Evolutionary conservation across 2,888 invertebrate species (phyloP).

Genomic region (Herminia tarsipennalis): DNA sequence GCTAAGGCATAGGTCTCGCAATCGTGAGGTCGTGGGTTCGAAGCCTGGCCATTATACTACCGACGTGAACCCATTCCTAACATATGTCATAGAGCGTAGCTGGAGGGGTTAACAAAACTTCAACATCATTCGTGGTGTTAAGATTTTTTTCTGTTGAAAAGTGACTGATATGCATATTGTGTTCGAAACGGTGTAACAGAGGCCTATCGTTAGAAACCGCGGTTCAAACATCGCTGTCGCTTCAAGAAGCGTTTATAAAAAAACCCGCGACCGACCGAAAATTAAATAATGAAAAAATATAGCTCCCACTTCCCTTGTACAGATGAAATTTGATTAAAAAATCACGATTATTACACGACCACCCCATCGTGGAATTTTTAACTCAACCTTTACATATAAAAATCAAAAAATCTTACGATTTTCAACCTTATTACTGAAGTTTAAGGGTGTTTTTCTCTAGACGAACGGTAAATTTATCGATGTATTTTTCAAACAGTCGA

Average conservation of each 20-base stretch:
- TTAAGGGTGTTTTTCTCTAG: conserved; percentile 31
- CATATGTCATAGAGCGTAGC: too few relatives aligned
- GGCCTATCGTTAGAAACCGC: conserved; percentile 67
- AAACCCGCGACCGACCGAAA: conserved; percentile 77
- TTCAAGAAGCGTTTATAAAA: conserved; percentile 72
- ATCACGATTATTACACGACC: conserved; percentile 85
- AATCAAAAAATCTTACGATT: conserved; percentile 20
- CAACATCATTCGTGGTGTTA: too few relatives aligned
- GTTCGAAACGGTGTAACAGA: conserved; percentile 53
- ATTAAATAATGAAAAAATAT: conserved; percentile 86
- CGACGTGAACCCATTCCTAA: too few relatives aligned
- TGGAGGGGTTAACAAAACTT: too few relatives aligned
- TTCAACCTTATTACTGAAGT: conserved; percentile 23
- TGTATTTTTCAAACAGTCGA: conserved; percentile 76
- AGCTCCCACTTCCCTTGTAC: conserved; percentile 83
- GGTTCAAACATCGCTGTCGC: conserved; percentile 77
- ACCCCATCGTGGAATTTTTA: conserved; percentile 70
- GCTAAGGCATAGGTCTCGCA: too few relatives aligned
- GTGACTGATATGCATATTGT: too few relatives aligned
- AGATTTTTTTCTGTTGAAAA: too few relatives aligned
- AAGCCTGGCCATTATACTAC: too few relatives aligned
- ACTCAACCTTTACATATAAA: conserved; percentile 40
- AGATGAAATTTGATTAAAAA: conserved; percentile 87
- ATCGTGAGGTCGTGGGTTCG: too few relatives aligned
- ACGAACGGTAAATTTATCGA: conserved; percentile 47